phyloP scores from a whole-genome alignment of 2,888 invertebrate genomes.

The Drosophila nigricruria region DNA sequence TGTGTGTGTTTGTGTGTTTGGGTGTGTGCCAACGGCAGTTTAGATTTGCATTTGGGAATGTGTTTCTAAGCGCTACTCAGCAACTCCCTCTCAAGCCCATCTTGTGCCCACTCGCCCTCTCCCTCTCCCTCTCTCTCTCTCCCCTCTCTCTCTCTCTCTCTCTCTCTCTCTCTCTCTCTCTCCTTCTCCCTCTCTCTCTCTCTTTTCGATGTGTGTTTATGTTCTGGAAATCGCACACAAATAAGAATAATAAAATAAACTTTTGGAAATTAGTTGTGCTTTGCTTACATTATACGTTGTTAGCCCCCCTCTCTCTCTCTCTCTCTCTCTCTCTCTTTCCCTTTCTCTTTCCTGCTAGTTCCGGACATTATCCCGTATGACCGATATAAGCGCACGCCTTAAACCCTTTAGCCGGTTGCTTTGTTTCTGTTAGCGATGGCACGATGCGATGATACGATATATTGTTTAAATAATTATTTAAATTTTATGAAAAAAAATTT shows the following conservation, averaged over 20 bases:
- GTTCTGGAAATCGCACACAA: slow-evolving; percentile 37
- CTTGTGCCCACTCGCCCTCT: neutral
- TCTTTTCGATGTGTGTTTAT: slow-evolving; percentile 26
- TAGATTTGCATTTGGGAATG: slow-evolving; percentile 77
- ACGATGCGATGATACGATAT: neutral
- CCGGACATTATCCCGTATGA: slow-evolving; percentile 7
- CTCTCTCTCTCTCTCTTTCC: neutral
- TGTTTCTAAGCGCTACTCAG: slow-evolving; percentile 49
- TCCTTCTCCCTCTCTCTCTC: neutral
- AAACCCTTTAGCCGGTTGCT: slow-evolving; percentile 2
- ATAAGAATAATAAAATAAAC: slow-evolving; percentile 71
- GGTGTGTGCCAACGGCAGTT: slow-evolving; percentile 59
- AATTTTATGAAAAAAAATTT: too few species aligned
- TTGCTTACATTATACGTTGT: slow-evolving; percentile 60
- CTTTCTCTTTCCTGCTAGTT: neutral
- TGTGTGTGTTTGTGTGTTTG: slow-evolving; percentile 5
- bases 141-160: neutral
- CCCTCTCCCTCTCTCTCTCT: neutral
- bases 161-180: neutral
- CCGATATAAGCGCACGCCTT: neutral
- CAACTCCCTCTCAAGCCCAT: neutral
- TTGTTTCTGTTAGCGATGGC: slow-evolving; percentile 2
- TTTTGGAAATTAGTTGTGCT: slow-evolving; percentile 77
- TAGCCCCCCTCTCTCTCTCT: neutral
- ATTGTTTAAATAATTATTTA: too few species aligned